These are phyloP conservation scores for Zygothrica quintamaculata DNA, from an alignment of 2,888 invertebrate genomes.

Conservation along the genomic window DNA sequence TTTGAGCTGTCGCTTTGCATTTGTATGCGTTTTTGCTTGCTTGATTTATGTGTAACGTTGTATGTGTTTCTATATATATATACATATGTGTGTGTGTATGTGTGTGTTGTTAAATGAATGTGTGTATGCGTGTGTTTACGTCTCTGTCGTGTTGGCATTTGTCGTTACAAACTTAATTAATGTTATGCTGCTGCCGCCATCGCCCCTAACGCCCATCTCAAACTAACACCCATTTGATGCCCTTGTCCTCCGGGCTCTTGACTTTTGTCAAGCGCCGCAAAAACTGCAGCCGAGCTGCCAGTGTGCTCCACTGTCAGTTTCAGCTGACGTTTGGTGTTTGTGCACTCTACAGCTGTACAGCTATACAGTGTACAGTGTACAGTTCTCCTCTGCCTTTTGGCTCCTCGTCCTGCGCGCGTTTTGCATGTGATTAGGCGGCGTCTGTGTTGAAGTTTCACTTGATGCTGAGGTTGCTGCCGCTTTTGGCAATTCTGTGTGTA, in stretches of 20 bases:
- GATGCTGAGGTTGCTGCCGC: conserved; percentile 24
- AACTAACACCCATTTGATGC: conserved; percentile 23
- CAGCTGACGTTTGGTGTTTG: conserved; percentile 78
- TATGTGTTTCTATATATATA: conserved; percentile 7
- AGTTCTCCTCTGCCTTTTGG: not conserved
- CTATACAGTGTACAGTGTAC: not conserved
- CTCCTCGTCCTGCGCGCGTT: conserved; percentile 26
- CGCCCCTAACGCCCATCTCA: conserved; percentile 34
- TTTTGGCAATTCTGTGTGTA: conserved; percentile 4
- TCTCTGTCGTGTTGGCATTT: conserved; percentile 73
- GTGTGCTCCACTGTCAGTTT: conserved; percentile 74
- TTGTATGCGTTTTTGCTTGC: conserved; percentile 58
- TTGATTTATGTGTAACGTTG: conserved; percentile 60
- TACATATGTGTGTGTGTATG: too few relatives aligned
- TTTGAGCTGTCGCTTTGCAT: conserved; percentile 64
- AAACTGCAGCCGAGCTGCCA: conserved; percentile 64
- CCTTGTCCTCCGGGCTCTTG: conserved; percentile 69
- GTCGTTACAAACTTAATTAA: conserved; percentile 78
- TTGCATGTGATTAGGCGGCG: conserved; percentile 59
- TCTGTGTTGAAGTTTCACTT: conserved; percentile 46
- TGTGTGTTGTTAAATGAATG: too few relatives aligned
- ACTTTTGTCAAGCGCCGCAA: conserved; percentile 76
- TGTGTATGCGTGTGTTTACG: conserved; percentile 53
- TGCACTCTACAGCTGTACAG: too few relatives aligned
- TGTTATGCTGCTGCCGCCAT: conserved; percentile 69